Evolutionary conservation across 2,888 invertebrate species (phyloP).

Genomic region (Apoderus coryli): DNA sequence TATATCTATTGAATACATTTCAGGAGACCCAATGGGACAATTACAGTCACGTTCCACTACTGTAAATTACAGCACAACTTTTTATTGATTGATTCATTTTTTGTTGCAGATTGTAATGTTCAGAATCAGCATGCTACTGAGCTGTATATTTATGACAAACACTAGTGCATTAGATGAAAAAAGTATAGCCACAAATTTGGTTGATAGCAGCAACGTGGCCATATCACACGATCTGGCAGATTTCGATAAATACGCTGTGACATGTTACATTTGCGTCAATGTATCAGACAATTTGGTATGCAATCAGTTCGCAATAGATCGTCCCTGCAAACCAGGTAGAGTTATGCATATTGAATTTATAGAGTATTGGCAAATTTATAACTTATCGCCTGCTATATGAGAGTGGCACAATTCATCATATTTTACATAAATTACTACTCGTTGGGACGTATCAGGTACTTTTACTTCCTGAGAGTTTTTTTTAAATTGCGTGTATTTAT

Average conservation of each 20-base stretch:
- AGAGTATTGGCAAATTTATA: no score
- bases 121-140: constrained; percentile 32
- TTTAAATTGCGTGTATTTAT: no score
- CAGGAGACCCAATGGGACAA: no score
- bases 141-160: constrained; percentile 34
- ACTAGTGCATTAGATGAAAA: constrained; percentile 24
- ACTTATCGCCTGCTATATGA: no score
- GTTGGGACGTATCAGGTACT: no score
- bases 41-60: no score
- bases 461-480: no score
- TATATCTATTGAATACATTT: no score
- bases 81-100: no score
- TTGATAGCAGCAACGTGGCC: constrained; percentile 16
- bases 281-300: constrained; percentile 48
- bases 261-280: constrained; percentile 49
- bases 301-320: constrained; percentile 47
- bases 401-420: no score
- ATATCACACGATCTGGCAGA: constrained; percentile 21
- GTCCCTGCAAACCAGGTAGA: constrained; percentile 41
- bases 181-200: constrained; percentile 18
- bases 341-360: background rate
- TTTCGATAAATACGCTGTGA: constrained; percentile 33
- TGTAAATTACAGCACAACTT: no score
- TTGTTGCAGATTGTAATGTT: constrained; percentile 33
- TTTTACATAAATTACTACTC: no score